Percentiles rank a stretch among this genome's conserved stretches.
Conservation (phyloP, 2,888 invertebrate genomes). For the Pollenia angustigena region DNA sequence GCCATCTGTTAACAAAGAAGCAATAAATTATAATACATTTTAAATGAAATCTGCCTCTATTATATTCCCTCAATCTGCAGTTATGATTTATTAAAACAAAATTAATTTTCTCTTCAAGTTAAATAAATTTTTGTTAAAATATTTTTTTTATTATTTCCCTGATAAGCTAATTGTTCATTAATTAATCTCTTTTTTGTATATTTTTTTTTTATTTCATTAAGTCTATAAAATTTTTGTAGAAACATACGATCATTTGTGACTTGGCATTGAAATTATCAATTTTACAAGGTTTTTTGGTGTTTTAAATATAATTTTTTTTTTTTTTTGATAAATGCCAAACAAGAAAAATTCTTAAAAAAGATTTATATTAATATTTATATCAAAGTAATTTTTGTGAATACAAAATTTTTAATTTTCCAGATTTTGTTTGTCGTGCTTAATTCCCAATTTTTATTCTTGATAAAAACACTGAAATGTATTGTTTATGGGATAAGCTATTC, state of each 20-base stretch:
- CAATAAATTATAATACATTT: too few species aligned
- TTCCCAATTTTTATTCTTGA: too few species aligned
- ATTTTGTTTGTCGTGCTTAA: background rate
- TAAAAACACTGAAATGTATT: too few species aligned
- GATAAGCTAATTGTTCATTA: constrained; percentile 46
- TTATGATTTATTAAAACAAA: background rate
- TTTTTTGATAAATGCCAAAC: background rate
- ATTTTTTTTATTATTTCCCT: background rate
- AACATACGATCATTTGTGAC: constrained; percentile 17
- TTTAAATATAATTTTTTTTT: constrained; percentile 30
- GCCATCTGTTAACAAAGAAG: too few species aligned
- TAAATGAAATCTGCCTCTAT: too few species aligned
- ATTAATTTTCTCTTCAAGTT: constrained; percentile 1
- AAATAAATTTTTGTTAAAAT: background rate
- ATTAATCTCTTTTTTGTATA: background rate
- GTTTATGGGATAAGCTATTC: too few species aligned
- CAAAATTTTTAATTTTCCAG: too few species aligned
- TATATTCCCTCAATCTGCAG: too few species aligned
- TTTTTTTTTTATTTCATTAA: background rate
- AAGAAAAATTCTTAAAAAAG: constrained; percentile 14
- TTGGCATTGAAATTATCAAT: constrained; percentile 55
- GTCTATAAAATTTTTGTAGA: background rate
- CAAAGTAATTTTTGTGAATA: too few species aligned
- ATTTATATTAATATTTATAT: too few species aligned
- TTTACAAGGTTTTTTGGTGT: constrained; percentile 50